Evolutionary conservation across 2,113 vertebrate species (phyloP), one percentile per base, ranked within the genome.

Genomic region (Albula glossodonta): DNA sequence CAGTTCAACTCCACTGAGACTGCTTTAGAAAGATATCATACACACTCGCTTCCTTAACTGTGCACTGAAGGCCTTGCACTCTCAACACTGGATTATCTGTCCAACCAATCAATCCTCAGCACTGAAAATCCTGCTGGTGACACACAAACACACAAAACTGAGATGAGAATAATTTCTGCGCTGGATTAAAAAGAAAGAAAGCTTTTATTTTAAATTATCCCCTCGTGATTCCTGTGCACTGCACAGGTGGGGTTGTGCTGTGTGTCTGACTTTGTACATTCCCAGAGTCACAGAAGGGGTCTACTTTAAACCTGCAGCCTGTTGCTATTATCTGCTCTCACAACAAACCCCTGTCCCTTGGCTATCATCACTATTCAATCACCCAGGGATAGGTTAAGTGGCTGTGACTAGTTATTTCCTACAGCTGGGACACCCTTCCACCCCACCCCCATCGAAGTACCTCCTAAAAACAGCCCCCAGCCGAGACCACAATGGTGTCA

Each of bases 1-100:
- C 92, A 88, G 89, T 11, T 87, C 51, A 31, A 51, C 56, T 85
- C 83, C 50, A 74, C 86, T 22, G 78, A 31, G 52, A 60, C 12
- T 12, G 48, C 19, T 78, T 81, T 74, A 31, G 8, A 10, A 83
- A 87, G 60, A 82, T 84, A 89, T 82, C 86, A 80, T 53, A 74
- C 50, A 74, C 70, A 22, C 70, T 25, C 8, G 10, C 22, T n/a
- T 22, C 70, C 70, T n/a, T 2, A 10, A 31, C 70, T 8, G 22
- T 5, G n/a, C 70, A n/a, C 22, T 7, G 10, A n/a, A 25, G 70
- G n/a, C 70, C 13, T 25, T 48, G 51, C 77, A 83, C 51, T 84
- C 63, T 81, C 57, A 41, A 85, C 77, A 48, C 60, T 57, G 80
- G 15, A 80, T 80, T 80, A 74, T 74, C 70, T 31, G 70, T 9